These are phyloP conservation scores for Ochropleura leucogaster DNA, from an alignment of 2,888 invertebrate genomes.

Conservation along the genomic window DNA sequence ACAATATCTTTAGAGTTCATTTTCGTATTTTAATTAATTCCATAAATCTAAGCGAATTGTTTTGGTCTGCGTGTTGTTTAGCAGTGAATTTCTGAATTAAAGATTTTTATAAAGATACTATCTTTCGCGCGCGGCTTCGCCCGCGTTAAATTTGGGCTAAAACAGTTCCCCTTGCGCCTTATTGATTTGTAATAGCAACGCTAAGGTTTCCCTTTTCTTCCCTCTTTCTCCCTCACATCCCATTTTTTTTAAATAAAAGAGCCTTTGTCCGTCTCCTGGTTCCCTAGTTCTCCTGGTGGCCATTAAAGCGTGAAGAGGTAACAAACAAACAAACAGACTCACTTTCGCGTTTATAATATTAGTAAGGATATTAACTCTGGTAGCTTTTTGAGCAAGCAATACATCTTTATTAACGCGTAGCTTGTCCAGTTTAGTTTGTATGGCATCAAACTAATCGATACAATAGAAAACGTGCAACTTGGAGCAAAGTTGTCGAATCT, in stretches of 20 bases:
- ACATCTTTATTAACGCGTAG: neutral
- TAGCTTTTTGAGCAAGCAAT: neutral
- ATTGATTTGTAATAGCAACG: too few relatives aligned
- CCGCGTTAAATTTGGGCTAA: too few relatives aligned
- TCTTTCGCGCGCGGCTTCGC: too few relatives aligned
- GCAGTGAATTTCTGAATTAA: neutral
- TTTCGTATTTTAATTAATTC: neutral
- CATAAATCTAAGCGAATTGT: neutral
- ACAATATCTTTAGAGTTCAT: neutral
- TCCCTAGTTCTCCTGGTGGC: too few relatives aligned
- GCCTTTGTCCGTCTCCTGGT: too few relatives aligned
- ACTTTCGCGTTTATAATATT: too few relatives aligned
- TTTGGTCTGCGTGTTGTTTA: neutral
- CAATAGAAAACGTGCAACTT: slow-evolving; percentile 35
- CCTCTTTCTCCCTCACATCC: too few relatives aligned
- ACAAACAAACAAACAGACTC: too few relatives aligned
- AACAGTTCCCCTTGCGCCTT: too few relatives aligned
- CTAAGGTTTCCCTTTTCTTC: too few relatives aligned
- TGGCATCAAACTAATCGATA: slow-evolving; percentile 42
- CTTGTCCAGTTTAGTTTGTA: slow-evolving; percentile 10
- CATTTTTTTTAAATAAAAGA: too few relatives aligned
- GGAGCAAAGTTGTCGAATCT: slow-evolving; percentile 51
- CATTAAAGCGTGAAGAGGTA: too few relatives aligned
- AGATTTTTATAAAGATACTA: neutral
- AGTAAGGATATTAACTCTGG: neutral